phyloP scores from a whole-genome alignment of 2,888 invertebrate genomes.

The Drosophila rellima region DNA sequence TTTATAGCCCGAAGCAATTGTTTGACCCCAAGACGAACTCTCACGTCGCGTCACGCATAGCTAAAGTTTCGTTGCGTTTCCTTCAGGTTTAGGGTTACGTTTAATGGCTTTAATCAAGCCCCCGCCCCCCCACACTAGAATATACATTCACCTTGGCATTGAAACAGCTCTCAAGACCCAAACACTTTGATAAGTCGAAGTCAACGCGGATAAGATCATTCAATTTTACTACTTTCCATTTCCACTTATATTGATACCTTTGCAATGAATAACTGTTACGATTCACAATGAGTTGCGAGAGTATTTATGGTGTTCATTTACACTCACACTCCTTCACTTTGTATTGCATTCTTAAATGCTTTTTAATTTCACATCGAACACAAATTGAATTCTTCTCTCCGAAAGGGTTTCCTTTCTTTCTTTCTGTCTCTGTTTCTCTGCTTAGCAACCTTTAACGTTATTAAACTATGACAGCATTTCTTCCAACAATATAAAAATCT shows the following conservation, averaged over 20 bases:
- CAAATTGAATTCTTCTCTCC: not conserved
- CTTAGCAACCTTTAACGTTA: too few species aligned
- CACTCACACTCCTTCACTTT: not conserved
- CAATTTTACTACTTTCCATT: too few species aligned
- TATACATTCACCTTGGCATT: not conserved
- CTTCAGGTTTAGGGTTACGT: constrained; percentile 23
- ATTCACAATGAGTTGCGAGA: not conserved
- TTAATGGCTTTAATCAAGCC: constrained; percentile 1
- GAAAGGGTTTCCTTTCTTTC: not conserved
- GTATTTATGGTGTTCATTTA: not conserved
- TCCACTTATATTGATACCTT: too few species aligned
- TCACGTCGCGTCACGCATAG: constrained; percentile 37
- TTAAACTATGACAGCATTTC: too few species aligned
- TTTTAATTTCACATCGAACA: not conserved
- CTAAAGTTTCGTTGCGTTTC: constrained; percentile 22
- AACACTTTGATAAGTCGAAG: not conserved
- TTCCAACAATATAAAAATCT: too few species aligned
- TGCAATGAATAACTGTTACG: not conserved
- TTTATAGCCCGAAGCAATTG: constrained; percentile 23
- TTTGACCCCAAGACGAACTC: constrained; percentile 32
- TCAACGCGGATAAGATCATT: not conserved
- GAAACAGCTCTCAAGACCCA: not conserved
- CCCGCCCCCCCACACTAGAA: not conserved
- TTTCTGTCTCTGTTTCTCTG: too few species aligned
- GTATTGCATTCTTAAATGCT: not conserved